Conservation (phyloP, 2,113 vertebrate genomes). For the Xenus cinereus region DNA sequence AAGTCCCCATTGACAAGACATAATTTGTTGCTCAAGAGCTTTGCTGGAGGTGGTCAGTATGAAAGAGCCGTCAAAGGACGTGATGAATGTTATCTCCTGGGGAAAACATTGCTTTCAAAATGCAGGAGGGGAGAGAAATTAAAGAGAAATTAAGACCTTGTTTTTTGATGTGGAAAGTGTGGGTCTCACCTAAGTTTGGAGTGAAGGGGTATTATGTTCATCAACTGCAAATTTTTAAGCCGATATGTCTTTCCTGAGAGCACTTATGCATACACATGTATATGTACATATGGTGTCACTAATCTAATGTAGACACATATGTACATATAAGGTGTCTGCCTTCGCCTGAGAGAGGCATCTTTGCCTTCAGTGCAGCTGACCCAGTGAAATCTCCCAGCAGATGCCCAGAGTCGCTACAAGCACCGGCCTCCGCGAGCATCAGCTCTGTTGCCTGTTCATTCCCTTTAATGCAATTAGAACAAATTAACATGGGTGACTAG, state of each 20-base stretch:
- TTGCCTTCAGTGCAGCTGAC: neutral
- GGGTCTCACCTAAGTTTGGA: neutral
- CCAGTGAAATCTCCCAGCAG: neutral
- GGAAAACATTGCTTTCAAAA: neutral
- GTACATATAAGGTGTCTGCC: neutral
- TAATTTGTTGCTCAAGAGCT: neutral
- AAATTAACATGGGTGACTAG: slow-evolving; percentile 59
- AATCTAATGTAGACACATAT: neutral
- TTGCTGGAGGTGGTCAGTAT: neutral
- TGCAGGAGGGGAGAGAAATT: too few relatives aligned
- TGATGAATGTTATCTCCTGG: neutral
- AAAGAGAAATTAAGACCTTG: neutral
- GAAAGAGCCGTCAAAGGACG: neutral
- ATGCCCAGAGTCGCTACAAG: neutral
- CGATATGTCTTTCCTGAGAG: neutral
- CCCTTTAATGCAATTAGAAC: slow-evolving; percentile 54
- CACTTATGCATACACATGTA: neutral
- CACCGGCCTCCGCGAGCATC: neutral
- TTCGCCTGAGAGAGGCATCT: rapidly evolving
- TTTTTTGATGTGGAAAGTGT: neutral
- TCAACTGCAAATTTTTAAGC: neutral
- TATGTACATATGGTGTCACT: neutral
- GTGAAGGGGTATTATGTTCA: neutral
- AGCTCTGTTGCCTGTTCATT: neutral
- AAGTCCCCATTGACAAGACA: neutral